Base-by-base conservation (phyloP, 2,797 vertebrate genomes). In the Triplophysa yarkandensis region DNA sequence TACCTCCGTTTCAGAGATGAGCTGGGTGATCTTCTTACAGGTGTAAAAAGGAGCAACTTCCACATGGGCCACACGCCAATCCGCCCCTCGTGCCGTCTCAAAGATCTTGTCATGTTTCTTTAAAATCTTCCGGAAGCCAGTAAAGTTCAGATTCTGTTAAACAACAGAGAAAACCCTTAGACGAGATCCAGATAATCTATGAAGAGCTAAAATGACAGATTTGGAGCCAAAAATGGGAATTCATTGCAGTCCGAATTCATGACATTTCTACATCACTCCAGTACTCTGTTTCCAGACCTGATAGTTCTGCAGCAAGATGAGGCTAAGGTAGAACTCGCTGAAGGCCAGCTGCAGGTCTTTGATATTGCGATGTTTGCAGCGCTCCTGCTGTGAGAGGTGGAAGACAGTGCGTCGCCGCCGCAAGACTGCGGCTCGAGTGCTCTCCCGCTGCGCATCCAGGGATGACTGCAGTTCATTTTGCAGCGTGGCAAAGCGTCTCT, bases 31-130 rank as follows among this genome's bases (percentile, higher is more conserved):
- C 87, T 99, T 99, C 88, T 99, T 99, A 93, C 97, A 98, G 0
- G 93, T 99, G 86, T 98, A 99, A 89, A 99, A 99, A 0, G 98
- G 96, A 54, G 97, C 98, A 82, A 98, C 95, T 85, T 99, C 98
- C 60, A 99, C 98, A 8, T 99, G 96, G 17, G 89, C 92, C 84
- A 97, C 96, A 52, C 98, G 90, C 98, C 98, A 99, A 85, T 98
- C 95, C 0, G 95, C 98, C 1, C 98, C 97, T 30, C 95, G 90
- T 0, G 88, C 76, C 0, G 97, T 99, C 88, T 99, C 97, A 92
- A 99, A 91, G 84, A 99, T 98, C 90, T 99, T 99, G 85, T 99
- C 98, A 92, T 99, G 98, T 75, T 99, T 99, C 91, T 99, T 99
- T 58, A 99, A 90, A 84, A 99, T 99, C 90, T 99, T 99, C 82